Conservation (phyloP, 1,140 invertebrate species). For the Ips nitidus region DNA sequence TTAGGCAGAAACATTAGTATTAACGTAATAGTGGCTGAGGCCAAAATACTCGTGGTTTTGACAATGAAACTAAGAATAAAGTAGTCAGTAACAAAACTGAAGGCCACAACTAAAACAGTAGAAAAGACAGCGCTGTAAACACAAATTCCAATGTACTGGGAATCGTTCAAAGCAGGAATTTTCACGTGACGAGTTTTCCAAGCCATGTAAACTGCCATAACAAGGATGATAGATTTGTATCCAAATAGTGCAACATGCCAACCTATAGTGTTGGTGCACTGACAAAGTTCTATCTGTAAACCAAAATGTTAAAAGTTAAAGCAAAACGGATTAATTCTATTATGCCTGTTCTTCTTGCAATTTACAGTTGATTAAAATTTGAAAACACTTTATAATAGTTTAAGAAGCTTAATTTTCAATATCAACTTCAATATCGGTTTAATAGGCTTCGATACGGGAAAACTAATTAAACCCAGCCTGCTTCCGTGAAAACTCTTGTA, state of each 20-base stretch:
- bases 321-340: background rate
- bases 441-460: too few species aligned
- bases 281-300: constrained; percentile 79
- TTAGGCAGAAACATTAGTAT: constrained; percentile 88
- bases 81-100: constrained; percentile 80
- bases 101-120: constrained; percentile 80
- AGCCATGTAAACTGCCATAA: constrained; percentile 93
- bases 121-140: constrained; percentile 92
- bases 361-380: too few species aligned
- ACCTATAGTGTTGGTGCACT: constrained; percentile 79
- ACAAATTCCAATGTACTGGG: constrained; percentile 92
- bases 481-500: too few species aligned
- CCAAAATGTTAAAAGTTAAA: constrained; percentile 1
- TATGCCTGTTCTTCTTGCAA: too few species aligned
- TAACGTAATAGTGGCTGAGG: constrained; percentile 83
- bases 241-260: constrained; percentile 86
- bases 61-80: constrained; percentile 82
- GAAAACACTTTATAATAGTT: too few species aligned
- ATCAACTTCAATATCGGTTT: too few species aligned
- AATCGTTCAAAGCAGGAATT: constrained; percentile 96
- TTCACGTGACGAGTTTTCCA: constrained; percentile 98
- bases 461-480: too few species aligned
- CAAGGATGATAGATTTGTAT: constrained; percentile 84
- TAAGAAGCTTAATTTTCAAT: too few species aligned
- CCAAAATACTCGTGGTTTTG: constrained; percentile 78